Evolutionary conservation across 30 jellyfish, hydroid and myxozoan species (phyloP).

Genomic region (Euphysa ruthae): DNA sequence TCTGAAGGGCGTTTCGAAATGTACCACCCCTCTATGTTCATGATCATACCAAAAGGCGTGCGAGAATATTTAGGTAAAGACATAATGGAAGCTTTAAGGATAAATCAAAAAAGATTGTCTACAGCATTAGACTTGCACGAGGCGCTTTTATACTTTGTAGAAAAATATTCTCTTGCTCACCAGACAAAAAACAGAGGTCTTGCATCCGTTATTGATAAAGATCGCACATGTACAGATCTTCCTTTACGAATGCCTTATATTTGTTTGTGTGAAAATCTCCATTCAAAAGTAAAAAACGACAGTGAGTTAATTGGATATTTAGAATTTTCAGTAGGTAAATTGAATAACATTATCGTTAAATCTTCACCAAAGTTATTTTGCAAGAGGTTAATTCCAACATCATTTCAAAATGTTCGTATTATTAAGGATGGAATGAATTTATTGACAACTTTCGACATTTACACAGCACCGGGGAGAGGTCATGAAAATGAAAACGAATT

Average conservation of each 20-base stretch:
- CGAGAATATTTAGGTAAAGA: slow-evolving; percentile 38
- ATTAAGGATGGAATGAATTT: slow-evolving; percentile 40
- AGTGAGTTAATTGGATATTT: slow-evolving; percentile 43
- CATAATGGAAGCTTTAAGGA: slow-evolving; percentile 40
- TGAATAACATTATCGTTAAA: slow-evolving; percentile 52
- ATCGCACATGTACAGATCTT: slow-evolving; percentile 47
- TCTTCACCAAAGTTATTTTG: slow-evolving; percentile 12
- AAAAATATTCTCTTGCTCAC: background rate
- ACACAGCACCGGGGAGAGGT: slow-evolving; percentile 45
- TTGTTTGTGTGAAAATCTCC: slow-evolving; percentile 85
- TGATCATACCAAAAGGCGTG: slow-evolving; percentile 62
- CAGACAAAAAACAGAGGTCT: slow-evolving; percentile 24
- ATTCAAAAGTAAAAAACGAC: slow-evolving; percentile 46
- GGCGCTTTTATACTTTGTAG: slow-evolving; percentile 22
- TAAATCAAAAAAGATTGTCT: slow-evolving; percentile 49
- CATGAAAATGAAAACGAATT: slow-evolving; percentile 43
- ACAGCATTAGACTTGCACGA: slow-evolving; percentile 67
- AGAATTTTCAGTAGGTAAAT: slow-evolving; percentile 76
- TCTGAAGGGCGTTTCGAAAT: slow-evolving; percentile 80
- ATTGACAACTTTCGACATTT: slow-evolving; percentile 53
- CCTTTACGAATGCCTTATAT: slow-evolving; percentile 58
- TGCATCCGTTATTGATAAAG: slow-evolving; percentile 26
- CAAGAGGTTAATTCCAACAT: slow-evolving; percentile 35
- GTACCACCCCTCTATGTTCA: slow-evolving; percentile 77
- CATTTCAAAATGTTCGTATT: slow-evolving; percentile 50